These are phyloP conservation scores for Apamea sordens DNA, from an alignment of 2,888 invertebrate genomes.

Conservation along the genomic window DNA sequence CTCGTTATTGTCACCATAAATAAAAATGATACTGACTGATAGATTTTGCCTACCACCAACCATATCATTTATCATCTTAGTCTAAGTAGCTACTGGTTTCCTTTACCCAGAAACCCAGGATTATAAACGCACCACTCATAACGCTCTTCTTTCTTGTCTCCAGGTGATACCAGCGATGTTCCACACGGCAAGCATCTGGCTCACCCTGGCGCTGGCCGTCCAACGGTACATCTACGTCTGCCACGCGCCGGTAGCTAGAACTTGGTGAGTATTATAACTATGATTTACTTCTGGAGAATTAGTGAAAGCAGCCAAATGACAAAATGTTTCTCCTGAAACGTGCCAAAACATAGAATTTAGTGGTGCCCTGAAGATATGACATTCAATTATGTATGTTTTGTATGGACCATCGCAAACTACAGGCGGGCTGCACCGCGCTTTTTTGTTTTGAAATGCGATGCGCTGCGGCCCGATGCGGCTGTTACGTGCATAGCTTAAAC, in stretches of 20 bases:
- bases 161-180: conserved; percentile 95
- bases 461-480: too few species aligned
- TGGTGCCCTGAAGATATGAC: too few species aligned
- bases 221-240: conserved; percentile 99
- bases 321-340: background rate
- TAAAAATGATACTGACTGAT: too few species aligned
- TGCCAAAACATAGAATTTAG: background rate
- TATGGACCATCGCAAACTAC: too few species aligned
- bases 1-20: too few species aligned
- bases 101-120: background rate
- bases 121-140: background rate
- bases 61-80: too few species aligned
- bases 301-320: background rate
- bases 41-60: too few species aligned
- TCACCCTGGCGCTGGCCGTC: conserved; percentile 96
- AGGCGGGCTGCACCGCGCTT: too few species aligned
- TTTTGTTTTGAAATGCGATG: too few species aligned
- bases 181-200: conserved; percentile 98
- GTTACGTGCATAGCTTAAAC: too few species aligned
- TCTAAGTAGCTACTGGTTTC: too few species aligned
- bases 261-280: conserved; percentile 90
- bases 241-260: conserved; percentile 96
- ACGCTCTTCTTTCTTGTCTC: conserved; percentile 40
- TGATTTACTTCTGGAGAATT: background rate
- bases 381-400: too few species aligned